Evolutionary conservation across 1,140 invertebrate genomes (phyloP), one percentile per base, ranked within the genome.

Genomic region (Lepidurus arcticus): DNA sequence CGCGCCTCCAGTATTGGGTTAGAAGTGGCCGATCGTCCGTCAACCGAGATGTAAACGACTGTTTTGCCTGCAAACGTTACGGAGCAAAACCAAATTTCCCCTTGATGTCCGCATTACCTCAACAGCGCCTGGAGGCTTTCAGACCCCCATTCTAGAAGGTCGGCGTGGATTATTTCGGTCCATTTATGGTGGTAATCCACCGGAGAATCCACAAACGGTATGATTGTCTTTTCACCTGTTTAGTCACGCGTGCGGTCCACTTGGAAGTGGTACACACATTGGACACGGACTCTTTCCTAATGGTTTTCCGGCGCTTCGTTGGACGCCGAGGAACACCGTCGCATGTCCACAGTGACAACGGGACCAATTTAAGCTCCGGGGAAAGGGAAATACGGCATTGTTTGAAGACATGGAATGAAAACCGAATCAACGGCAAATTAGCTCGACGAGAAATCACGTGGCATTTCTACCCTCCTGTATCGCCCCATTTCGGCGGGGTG

Each of bases 221-320:
- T 24, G 77, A 6, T 13, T 73, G 81, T n/a, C 7, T 88, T 8
- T 85, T 85, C 74, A 87, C 84, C 0, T 86, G 84, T 75, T 76
- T 82, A 81, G 47, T 82, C 78, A 74, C 84, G 82, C 80, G 81
- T 42, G 81, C 79, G 9, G 44, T 82, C 0, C 81, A 82, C 53
- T 76, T 82, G 44, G 82, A 82, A 76, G 43, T 81, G 21, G 76
- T 80, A 10, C 26, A 74, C 16, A 26, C 73, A 6, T 43, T 82
- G 16, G 74, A 44, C 21, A 82, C 81, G n/a, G 73, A 80, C 13
- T 53, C 73, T 1, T 81, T 81, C 75, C 47, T 81, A 42, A 44
- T 42, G 42, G 74, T 26, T 13, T 21, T 75, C 44, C 65, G 75
- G 47, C 43, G 82, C 13, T 84, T 84, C 73, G 78, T 81, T 21